phyloP scores from a whole-genome alignment of 2,888 invertebrate species.

The Drosophila nigricruria region DNA sequence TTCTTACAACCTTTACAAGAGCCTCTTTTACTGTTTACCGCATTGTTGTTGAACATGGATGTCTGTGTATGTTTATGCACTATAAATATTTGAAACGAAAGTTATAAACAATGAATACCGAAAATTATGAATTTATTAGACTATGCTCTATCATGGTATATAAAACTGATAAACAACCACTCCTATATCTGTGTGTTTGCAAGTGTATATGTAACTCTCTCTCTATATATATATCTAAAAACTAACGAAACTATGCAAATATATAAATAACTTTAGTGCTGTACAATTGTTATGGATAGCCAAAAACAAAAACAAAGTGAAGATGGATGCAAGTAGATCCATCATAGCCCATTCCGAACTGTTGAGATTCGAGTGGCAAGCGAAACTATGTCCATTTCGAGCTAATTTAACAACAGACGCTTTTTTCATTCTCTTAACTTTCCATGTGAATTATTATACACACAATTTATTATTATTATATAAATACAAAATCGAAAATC shows the following conservation, averaged over 20 bases:
- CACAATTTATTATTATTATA: slow-evolving; percentile 35
- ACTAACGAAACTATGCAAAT: slow-evolving; percentile 29
- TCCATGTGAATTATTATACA: slow-evolving; percentile 43
- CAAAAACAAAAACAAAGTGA: slow-evolving; percentile 13
- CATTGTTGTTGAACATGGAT: slow-evolving; percentile 48
- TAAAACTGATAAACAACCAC: slow-evolving; percentile 39
- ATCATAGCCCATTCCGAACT: slow-evolving; percentile 26
- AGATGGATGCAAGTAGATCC: slow-evolving; percentile 6
- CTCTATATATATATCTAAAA: slow-evolving; percentile 7
- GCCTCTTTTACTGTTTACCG: slow-evolving; percentile 44
- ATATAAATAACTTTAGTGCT: slow-evolving; percentile 33
- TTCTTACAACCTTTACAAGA: slow-evolving; percentile 48
- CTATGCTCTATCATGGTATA: slow-evolving; percentile 64
- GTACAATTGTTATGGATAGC: slow-evolving; percentile 60
- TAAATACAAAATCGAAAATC: slow-evolving; percentile 8
- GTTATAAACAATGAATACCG: slow-evolving; percentile 59
- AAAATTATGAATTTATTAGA: slow-evolving; percentile 82
- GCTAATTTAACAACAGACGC: slow-evolving; percentile 34
- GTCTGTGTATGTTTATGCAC: slow-evolving; percentile 32
- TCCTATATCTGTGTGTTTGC: slow-evolving; percentile 17
- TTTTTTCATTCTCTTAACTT: slow-evolving; percentile 49
- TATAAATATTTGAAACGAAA: slow-evolving; percentile 26
- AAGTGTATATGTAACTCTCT: slow-evolving; percentile 19
- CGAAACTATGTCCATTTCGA: slow-evolving; percentile 21
- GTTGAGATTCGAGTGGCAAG: slow-evolving; percentile 6